Evolutionary conservation across 1,140 invertebrate species (phyloP).

Genomic region (Cryptotermes secundus): DNA sequence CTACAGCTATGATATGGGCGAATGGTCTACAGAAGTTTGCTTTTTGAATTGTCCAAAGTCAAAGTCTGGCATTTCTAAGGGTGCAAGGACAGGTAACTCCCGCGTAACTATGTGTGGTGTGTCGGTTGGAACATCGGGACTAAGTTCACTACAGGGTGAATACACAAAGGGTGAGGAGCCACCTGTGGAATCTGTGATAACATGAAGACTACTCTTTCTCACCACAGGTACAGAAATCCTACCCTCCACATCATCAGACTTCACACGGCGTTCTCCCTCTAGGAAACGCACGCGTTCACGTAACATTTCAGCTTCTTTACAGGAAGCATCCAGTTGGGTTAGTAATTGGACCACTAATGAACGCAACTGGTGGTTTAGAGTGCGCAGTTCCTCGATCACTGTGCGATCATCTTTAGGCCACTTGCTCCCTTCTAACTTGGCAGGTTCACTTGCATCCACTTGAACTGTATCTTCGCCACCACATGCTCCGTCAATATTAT

Average conservation of each 20-base stretch:
- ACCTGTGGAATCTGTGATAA: slow-evolving; percentile 45
- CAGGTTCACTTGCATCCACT: slow-evolving; percentile 32
- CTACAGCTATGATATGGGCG: neutral
- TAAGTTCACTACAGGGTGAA: slow-evolving; percentile 48
- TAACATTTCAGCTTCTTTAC: slow-evolving; percentile 56
- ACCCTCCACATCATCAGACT: neutral
- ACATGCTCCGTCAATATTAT: slow-evolving; percentile 40
- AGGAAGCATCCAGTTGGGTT: slow-evolving; percentile 58
- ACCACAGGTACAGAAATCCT: neutral
- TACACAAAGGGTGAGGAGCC: slow-evolving; percentile 47
- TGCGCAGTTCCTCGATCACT: slow-evolving; percentile 63
- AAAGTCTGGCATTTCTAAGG: slow-evolving; percentile 58
- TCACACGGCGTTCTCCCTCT: slow-evolving; percentile 45
- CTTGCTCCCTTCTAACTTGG: slow-evolving; percentile 50
- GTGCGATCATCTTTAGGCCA: slow-evolving; percentile 56
- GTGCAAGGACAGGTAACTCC: slow-evolving; percentile 53
- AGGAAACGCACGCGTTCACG: slow-evolving; percentile 52
- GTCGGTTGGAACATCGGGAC: slow-evolving; percentile 44
- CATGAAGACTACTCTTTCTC: slow-evolving; percentile 41
- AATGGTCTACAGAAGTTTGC: neutral
- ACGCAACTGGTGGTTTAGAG: slow-evolving; percentile 57
- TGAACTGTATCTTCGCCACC: slow-evolving; percentile 40
- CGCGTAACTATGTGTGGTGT: slow-evolving; percentile 32
- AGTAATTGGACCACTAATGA: slow-evolving; percentile 58
- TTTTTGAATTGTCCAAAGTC: slow-evolving; percentile 47